Conservation (phyloP, 2,888 invertebrate genomes). For the Sphaerophoria taeniata region DNA sequence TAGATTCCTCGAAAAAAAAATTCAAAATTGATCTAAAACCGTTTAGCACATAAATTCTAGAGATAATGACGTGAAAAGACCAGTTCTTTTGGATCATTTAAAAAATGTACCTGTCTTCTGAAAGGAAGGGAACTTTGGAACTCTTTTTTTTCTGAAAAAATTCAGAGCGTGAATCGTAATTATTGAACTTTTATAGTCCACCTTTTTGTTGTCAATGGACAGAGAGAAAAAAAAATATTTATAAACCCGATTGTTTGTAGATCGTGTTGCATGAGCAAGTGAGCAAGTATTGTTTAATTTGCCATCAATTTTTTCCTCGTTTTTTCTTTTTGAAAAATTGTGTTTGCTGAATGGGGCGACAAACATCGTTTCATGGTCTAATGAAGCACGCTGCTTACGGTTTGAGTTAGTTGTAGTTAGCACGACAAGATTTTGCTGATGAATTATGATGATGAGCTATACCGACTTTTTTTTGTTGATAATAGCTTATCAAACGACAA, state of each 20-base stretch:
- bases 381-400: slow-evolving; percentile 35
- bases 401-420: slow-evolving; percentile 1
- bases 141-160: background rate
- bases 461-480: background rate
- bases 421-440: background rate
- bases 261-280: slow-evolving; percentile 19
- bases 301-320: slow-evolving; percentile 4
- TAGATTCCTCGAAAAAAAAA: background rate
- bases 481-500: too few species aligned
- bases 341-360: slow-evolving; percentile 29
- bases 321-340: slow-evolving; percentile 4
- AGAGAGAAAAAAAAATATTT: slow-evolving; percentile 2
- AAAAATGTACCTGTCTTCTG: slow-evolving; percentile 14
- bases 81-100: slow-evolving; percentile 19
- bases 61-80: slow-evolving; percentile 2
- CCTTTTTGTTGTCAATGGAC: slow-evolving; percentile 10
- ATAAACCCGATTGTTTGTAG: slow-evolving; percentile 13
- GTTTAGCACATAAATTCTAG: background rate
- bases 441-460: background rate
- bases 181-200: slow-evolving; percentile 13
- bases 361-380: slow-evolving; percentile 39
- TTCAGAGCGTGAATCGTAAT: slow-evolving; percentile 47
- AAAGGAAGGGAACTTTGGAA: background rate
- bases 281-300: slow-evolving; percentile 22
- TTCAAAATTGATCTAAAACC: background rate